Evolutionary conservation across 1,140 invertebrate genomes (phyloP), one percentile per base, ranked within the genome.

Genomic region (Drosophila orosa): DNA sequence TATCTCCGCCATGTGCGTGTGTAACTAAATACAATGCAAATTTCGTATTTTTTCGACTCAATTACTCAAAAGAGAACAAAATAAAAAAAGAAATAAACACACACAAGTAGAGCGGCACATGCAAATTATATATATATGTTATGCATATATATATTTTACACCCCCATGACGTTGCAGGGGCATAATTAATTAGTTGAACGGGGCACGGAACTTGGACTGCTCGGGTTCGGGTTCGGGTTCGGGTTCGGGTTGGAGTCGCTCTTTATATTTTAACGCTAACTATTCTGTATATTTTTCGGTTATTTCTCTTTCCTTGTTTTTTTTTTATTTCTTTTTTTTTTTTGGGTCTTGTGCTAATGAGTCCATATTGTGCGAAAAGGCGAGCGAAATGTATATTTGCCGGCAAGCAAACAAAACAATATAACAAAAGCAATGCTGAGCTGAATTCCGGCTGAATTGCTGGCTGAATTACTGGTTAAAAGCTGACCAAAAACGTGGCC

Each of bases 21-120:
- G 83, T 86, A 87, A 87, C 84, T 80, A 89, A 89, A 87, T 87
- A 87, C 83, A 87, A 87, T 89, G 83, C 83, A 87, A 86, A 86
- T 86, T 86, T 89, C 37, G 24, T 48, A n/a, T 54, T 54, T 33
- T 59, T 82, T 75, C 62, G 73, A 67, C 73, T 84, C 74, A 83
- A 82, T 85, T 75, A 89, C 79, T 59, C 65, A 86, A 81, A 86
- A 60, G 31, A 40, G 58, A 47, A n/a, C 42, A n/a, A 81, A 55
- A n/a, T 77, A 55, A 37, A 75, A 63, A 45, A 55, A 74, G 42
- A 68, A 75, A 72, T 54, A 86, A 47, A 82, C 71, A 66, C 47
- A 74, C 40, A 75, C 25, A 37, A 24, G 31, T 17, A 65, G 19
- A 63, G 15, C 37, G 48, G 25, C 31, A 57, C 57, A 86, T 74